Conservation (phyloP, 2,797 vertebrate species). For the Emydoidea blandingii region DNA sequence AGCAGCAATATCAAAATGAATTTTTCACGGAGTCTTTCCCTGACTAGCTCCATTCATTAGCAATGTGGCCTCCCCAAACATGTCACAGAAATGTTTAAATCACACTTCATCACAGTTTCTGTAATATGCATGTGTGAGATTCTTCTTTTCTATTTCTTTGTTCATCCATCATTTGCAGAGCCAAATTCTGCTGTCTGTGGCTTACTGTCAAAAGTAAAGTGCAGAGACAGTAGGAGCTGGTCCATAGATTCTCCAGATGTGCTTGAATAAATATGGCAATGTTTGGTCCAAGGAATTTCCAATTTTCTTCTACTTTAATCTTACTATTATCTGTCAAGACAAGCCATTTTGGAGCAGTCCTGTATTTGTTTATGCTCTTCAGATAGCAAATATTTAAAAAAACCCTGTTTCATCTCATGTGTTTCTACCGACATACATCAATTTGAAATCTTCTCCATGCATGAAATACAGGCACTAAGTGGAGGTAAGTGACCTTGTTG, state of each 20-base stretch:
- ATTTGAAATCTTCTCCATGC: constrained; percentile 70
- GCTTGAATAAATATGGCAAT: background rate
- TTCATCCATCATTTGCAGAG: background rate
- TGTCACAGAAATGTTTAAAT: background rate
- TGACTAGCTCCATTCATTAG: background rate
- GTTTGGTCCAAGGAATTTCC: background rate
- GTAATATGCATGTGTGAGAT: background rate
- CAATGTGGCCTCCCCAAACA: background rate
- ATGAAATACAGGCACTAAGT: constrained; percentile 15
- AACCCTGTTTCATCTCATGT: constrained; percentile 55
- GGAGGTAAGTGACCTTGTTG: constrained; percentile 70
- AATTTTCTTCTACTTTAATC: background rate
- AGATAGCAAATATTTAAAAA: constrained; percentile 22
- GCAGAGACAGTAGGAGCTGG: background rate
- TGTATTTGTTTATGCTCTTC: constrained; percentile 19
- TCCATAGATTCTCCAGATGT: background rate
- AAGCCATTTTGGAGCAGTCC: background rate
- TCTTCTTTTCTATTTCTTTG: background rate
- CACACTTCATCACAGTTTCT: background rate
- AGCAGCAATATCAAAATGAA: background rate
- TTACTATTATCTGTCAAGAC: constrained; percentile 4
- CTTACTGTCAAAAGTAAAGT: background rate
- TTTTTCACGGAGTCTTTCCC: constrained; percentile 11
- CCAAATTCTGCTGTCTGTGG: background rate
- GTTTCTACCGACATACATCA: constrained; percentile 62